Base-by-base conservation (phyloP, 2,888 invertebrate species). In the Pimpla rufipes region DNA sequence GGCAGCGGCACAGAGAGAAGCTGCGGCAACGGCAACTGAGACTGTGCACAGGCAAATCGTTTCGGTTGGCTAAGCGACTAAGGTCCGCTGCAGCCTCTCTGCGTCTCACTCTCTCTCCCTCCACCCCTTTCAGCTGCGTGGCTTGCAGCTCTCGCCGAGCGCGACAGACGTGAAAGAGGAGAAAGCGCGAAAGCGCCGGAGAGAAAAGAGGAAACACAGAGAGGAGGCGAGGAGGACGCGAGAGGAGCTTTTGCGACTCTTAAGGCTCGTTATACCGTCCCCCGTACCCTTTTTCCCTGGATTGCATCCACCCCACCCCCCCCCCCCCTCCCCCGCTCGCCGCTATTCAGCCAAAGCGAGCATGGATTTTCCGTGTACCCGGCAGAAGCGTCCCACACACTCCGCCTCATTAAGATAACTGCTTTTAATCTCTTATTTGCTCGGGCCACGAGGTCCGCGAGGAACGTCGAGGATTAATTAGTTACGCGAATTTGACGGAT, bases 61-160 rank as follows among this genome's bases (percentile, higher is more conserved):
- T 84, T 66, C 50, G 81, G 84, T 84, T 75, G 78, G 78, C 74
- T 78, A 78, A 78, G 70, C 74, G 84, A 81, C 74, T 81, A 78
- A 84, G 74, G 68, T 84, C 70, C 74, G 59, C 55, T 62, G 37
- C 66, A 47, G 42, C 45, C 52, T 55, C 13, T 37, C 23, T 29
- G 23, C 18, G n/a, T 57, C 10, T 45, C 40, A 52, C 10, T 57
- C 40, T 45, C 18, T 76, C 62, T 68, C 1, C 29, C 18, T 11
- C 7, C 21, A 8, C 47, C 68, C 45, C 21, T 67, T 76, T 76
- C 55, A 35, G 57, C 29, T 59, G n/a, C 45, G 73, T 62, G 64
- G 62, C 50, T 70, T 68, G 45, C 40, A 66, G 70, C 42, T 77
- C 66, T 23, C 57, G 40, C 40, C 23, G 40, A 45, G 16, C 16